A percentile compares a stretch with the other conserved stretches of the same genome.
Conservation (phyloP, 2,797 vertebrate species). For the Rhinoraja longicauda region DNA sequence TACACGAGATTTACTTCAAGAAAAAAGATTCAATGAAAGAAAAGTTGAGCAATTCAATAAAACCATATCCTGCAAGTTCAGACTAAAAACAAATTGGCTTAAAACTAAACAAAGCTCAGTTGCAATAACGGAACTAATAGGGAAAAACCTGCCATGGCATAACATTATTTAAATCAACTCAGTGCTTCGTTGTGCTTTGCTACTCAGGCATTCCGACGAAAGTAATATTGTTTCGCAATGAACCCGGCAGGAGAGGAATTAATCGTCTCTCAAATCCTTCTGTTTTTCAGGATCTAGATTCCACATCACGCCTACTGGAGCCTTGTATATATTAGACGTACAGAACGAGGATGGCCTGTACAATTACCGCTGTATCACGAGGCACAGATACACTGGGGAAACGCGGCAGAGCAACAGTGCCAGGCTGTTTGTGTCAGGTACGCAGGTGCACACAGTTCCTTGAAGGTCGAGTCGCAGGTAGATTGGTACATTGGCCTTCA, state of each 20-base stretch:
- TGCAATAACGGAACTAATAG: neutral
- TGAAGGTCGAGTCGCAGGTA: no score
- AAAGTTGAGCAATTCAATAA: neutral
- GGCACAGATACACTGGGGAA: constrained; percentile 94
- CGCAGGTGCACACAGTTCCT: constrained; percentile 36
- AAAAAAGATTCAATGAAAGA: neutral
- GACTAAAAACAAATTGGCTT: neutral
- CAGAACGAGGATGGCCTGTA: constrained; percentile 97
- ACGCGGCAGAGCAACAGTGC: constrained; percentile 97
- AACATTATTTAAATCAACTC: neutral
- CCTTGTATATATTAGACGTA: constrained; percentile 98
- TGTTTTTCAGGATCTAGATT: constrained; percentile 90
- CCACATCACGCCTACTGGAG: constrained; percentile 97
- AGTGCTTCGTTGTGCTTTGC: neutral
- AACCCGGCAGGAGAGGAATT: neutral
- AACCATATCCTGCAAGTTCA: neutral
- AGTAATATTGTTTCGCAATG: neutral
- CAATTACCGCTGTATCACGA: constrained; percentile 95
- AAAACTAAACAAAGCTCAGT: neutral
- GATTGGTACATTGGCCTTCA: no score
- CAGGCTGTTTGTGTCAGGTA: constrained; percentile 92
- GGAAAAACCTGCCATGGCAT: neutral
- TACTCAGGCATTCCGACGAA: neutral
- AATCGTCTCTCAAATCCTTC: constrained; percentile 38
- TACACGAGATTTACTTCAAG: neutral